Evolutionary conservation across 2,113 vertebrate genomes (phyloP).

Genomic region (Pogonocichla stellata): DNA sequence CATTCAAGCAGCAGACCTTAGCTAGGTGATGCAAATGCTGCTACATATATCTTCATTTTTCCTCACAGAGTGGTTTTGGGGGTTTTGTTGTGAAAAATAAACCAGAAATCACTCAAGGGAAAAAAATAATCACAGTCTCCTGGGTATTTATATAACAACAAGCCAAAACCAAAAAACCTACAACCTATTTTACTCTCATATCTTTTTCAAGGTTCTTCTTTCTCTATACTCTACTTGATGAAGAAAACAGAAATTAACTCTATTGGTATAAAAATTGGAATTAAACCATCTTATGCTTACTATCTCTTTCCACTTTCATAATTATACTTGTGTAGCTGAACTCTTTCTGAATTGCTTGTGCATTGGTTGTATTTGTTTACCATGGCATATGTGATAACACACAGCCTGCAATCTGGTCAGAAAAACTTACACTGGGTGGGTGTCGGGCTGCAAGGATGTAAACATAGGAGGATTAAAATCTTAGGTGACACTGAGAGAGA

Average conservation of each 20-base stretch:
- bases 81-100: conserved; percentile 43
- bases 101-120: conserved; percentile 15
- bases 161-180: background rate
- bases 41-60: background rate
- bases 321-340: rapidly evolving
- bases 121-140: background rate
- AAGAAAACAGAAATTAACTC: background rate
- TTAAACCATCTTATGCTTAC: background rate
- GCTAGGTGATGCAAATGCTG: background rate
- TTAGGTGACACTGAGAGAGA: background rate
- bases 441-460: background rate
- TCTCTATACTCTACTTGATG: background rate
- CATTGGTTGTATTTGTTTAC: background rate
- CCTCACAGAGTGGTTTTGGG: background rate
- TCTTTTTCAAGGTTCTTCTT: background rate
- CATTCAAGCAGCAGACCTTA: background rate
- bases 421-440: background rate
- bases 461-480: background rate
- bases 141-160: background rate
- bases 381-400: rapidly evolving
- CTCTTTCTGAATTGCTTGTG: background rate
- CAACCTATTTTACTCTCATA: background rate
- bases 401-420: background rate
- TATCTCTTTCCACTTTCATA: background rate
- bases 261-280: background rate